Evolutionary conservation across 2,113 vertebrate species (phyloP).

Genomic region (Rhodinocichla rosea): DNA sequence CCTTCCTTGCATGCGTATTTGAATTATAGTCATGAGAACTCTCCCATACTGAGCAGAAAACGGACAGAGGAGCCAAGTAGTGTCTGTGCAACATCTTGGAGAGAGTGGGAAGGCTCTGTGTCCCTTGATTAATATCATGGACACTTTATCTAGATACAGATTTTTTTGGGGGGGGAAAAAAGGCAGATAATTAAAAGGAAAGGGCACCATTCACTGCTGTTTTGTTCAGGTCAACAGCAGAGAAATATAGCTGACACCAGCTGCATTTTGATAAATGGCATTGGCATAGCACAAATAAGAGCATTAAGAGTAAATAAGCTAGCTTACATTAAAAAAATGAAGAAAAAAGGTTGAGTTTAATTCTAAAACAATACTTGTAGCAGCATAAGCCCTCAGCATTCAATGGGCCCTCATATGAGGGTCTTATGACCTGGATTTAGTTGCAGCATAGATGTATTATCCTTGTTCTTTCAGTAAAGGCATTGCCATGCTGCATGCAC

Average conservation of each 20-base stretch:
- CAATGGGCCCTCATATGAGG: accelerated
- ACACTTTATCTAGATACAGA: neutral
- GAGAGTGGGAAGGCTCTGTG: neutral
- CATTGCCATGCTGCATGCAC: neutral
- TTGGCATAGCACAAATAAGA: neutral
- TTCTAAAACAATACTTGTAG: neutral
- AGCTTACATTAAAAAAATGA: accelerated
- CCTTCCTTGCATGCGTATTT: neutral
- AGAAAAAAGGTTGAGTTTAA: neutral
- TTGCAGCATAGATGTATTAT: neutral
- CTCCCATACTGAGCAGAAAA: neutral
- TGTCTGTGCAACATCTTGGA: neutral
- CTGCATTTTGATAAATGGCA: neutral
- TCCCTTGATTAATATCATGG: neutral
- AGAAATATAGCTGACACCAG: neutral
- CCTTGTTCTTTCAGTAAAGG: neutral
- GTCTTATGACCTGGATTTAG: neutral
- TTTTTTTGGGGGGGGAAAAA: neutral
- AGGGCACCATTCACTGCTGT: neutral
- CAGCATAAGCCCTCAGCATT: neutral
- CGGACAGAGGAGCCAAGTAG: neutral
- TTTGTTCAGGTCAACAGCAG: neutral
- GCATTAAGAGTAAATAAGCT: neutral
- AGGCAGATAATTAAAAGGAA: neutral
- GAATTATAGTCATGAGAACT: neutral